phyloP scores from a whole-genome alignment of 1,140 invertebrate species.

The Andricus grossulariae region DNA sequence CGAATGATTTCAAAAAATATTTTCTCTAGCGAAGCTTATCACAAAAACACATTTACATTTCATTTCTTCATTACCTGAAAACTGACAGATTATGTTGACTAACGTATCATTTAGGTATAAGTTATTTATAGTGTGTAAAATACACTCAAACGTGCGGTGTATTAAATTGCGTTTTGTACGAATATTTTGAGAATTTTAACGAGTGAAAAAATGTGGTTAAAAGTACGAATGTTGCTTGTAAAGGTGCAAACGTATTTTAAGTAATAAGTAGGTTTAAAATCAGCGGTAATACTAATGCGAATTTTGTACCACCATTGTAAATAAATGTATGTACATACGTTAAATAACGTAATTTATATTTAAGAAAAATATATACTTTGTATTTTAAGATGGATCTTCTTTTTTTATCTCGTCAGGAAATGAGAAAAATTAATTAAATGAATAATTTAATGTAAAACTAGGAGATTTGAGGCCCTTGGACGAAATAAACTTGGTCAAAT shows the following conservation, averaged over 20 bases:
- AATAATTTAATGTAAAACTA: too few species aligned
- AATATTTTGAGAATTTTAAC: constrained; percentile 35
- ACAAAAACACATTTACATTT: neutral
- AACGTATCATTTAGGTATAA: neutral
- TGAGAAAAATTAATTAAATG: too few species aligned
- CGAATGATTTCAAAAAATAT: too few species aligned
- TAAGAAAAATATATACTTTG: constrained; percentile 30
- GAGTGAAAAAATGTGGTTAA: constrained; percentile 39
- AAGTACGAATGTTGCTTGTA: constrained; percentile 41
- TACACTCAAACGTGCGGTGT: constrained; percentile 23
- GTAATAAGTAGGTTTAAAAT: constrained; percentile 44
- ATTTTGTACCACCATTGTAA: constrained; percentile 57
- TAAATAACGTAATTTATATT: constrained; percentile 45
- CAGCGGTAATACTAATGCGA: constrained; percentile 42
- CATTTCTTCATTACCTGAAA: neutral
- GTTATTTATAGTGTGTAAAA: constrained; percentile 35
- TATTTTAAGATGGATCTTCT: neutral
- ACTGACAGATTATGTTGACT: neutral
- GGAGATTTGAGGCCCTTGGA: too few species aligned
- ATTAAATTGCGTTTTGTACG: constrained; percentile 6
- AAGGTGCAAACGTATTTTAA: constrained; percentile 40
- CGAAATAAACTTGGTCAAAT: too few species aligned
- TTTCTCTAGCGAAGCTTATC: neutral
- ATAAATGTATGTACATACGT: constrained; percentile 61
- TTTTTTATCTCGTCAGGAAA: neutral